Evolutionary conservation across 2,113 vertebrate species (phyloP).

Genomic region (Serinus canaria): DNA sequence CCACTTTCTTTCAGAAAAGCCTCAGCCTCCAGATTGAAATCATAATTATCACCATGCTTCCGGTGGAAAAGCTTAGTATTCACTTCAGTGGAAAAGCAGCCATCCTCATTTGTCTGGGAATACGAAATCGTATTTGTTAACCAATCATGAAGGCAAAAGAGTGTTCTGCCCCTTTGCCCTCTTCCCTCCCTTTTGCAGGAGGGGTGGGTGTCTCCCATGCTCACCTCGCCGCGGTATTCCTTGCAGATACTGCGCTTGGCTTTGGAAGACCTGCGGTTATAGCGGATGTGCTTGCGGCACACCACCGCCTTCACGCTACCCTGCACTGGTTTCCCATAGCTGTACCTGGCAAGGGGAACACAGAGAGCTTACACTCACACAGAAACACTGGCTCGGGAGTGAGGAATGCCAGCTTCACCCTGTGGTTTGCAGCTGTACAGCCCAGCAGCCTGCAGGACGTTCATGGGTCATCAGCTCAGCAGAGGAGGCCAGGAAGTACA

Average conservation of each 20-base stretch:
- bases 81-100: constrained; percentile 42
- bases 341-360: constrained; percentile 40
- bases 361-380: not conserved
- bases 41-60: not conserved
- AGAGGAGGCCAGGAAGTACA: not conserved
- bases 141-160: not conserved
- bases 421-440: not conserved
- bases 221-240: constrained; percentile 43
- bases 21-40: constrained; percentile 45
- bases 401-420: not conserved
- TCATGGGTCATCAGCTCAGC: not conserved
- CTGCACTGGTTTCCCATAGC: constrained; percentile 16
- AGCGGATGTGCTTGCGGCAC: not conserved
- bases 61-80: constrained; percentile 16
- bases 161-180: not conserved
- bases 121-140: not conserved
- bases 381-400: not conserved
- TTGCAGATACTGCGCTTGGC: constrained; percentile 3
- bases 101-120: constrained; percentile 19
- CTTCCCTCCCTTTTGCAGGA: not conserved
- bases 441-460: not conserved
- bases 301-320: constrained; percentile 2
- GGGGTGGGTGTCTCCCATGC: not conserved
- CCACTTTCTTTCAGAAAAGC: constrained; percentile 56
- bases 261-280: not conserved